Evolutionary conservation across 2,113 vertebrate species (phyloP), one percentile per base, ranked within the genome.

Genomic region (Neolamprologus falcicula): DNA sequence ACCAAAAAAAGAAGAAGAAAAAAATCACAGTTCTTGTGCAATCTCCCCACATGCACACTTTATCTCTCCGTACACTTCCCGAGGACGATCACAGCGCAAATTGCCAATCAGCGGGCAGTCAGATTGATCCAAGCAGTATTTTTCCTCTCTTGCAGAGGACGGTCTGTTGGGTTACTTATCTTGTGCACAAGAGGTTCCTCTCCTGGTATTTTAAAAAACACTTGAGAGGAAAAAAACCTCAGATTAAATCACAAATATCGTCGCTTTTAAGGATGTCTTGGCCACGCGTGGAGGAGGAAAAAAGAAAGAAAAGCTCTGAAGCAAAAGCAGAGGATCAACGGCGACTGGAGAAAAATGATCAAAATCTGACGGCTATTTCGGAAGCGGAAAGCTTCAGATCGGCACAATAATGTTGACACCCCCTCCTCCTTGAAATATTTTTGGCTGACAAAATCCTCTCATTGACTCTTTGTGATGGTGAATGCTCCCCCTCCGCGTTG

Each of bases 401-500:
- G 87, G 85, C 87, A 91, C 91, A 86, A 87, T 89, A 87, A 90
- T 88, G 88, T 85, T 88, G 82, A 92, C 90, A 89, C 87, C 91
- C 93, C 84, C 86, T 94, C 86, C 88, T 37, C 7, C 42, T 55
- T 16, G 83, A 93, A 90, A 94, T 94, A 92, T 92, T 93, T 90
- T 50, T 92, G 93, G 89, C 93, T 91, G 89, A 93, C 90, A 92
- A 92, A 94, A 94, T 94, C 84, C 89, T 94, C 92, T 92, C 94
- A 88, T 94, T 94, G 92, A 95, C 94, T 95, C 95, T 95, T 95
- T 95, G 94, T 96, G 96, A 95, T 97, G 96, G 94, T 92, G 93
- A 94, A 94, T 87, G 84, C 94, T n/a, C 94, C 94, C 94, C 94
- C 93, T 92, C 92, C 90, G 94, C 89, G 94, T 92, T 94, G 94